Conservation (phyloP, 2,797 vertebrate species). For the Bradypodion pumilum region DNA sequence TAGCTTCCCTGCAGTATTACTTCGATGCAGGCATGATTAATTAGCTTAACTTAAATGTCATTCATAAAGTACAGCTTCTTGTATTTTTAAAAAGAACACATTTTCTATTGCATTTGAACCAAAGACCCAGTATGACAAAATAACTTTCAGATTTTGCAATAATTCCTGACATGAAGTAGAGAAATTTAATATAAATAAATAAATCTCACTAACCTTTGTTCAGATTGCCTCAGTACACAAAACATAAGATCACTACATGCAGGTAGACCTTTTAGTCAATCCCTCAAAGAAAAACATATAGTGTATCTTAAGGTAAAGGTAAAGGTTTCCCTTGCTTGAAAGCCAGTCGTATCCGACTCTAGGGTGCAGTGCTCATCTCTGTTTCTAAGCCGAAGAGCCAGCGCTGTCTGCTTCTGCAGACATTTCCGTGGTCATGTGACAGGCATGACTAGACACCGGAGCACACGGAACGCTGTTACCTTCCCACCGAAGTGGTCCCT, state of each 20-base stretch:
- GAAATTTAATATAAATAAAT: too few species aligned
- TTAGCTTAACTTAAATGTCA: conserved; percentile 45
- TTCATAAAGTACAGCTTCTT: conserved; percentile 26
- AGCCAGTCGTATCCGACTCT: too few species aligned
- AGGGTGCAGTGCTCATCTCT: too few species aligned
- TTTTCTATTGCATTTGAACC: not conserved
- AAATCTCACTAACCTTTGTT: not conserved
- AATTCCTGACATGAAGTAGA: not conserved
- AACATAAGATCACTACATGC: not conserved
- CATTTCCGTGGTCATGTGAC: too few species aligned
- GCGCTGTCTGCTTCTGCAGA: too few species aligned
- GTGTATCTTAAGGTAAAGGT: not conserved
- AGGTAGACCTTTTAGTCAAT: not conserved
- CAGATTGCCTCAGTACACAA: conserved; percentile 8
- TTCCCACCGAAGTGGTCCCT: too few species aligned
- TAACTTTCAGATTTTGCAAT: not conserved
- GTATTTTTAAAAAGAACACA: not conserved
- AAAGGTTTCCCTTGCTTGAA: too few species aligned
- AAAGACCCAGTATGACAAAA: not conserved
- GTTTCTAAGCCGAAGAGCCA: too few species aligned
- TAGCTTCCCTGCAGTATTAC: conserved; percentile 58
- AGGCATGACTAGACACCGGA: too few species aligned
- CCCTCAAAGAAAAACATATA: not conserved
- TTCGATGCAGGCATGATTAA: conserved; percentile 61
- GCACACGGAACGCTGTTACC: too few species aligned